These are phyloP conservation scores for Labroides dimidiatus DNA, from an alignment of 2,797 vertebrate species.

Conservation along the genomic window DNA sequence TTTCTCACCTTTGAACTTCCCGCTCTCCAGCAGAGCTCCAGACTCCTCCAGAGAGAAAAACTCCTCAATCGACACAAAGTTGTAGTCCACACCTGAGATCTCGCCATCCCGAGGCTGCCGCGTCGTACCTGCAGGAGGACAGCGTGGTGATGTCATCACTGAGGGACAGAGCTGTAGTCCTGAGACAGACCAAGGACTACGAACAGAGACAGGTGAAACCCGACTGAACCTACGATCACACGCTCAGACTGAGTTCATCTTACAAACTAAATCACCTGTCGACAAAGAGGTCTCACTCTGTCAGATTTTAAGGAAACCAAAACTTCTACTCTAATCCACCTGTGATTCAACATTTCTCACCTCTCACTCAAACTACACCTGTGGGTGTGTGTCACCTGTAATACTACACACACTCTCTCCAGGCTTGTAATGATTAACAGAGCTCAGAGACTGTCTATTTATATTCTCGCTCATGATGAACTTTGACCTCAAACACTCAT, in stretches of 20 bases:
- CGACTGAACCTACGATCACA: too few species aligned
- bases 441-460: neutral
- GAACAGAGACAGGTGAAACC: too few species aligned
- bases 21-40: slow-evolving; percentile 94
- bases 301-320: too few species aligned
- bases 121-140: slow-evolving; percentile 88
- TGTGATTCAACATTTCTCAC: too few species aligned
- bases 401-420: neutral
- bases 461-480: neutral
- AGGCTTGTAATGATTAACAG: slow-evolving; percentile 36
- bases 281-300: too few species aligned
- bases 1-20: slow-evolving; percentile 87
- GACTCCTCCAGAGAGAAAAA: slow-evolving; percentile 96
- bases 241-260: too few species aligned
- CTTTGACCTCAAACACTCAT: slow-evolving; percentile 4
- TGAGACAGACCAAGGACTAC: too few species aligned
- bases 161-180: too few species aligned
- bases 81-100: slow-evolving; percentile 96
- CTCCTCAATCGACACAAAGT: slow-evolving; percentile 95
- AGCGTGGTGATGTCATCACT: slow-evolving; percentile 28
- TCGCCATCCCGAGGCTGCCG: slow-evolving; percentile 94
- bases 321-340: too few species aligned
- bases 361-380: too few species aligned
- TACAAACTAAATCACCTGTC: too few species aligned
- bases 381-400: neutral